Percentiles rank a stretch among this genome's conserved stretches.
phyloP scores from a whole-genome alignment of 2,797 vertebrate species.

The Phylloscopus collybita region DNA sequence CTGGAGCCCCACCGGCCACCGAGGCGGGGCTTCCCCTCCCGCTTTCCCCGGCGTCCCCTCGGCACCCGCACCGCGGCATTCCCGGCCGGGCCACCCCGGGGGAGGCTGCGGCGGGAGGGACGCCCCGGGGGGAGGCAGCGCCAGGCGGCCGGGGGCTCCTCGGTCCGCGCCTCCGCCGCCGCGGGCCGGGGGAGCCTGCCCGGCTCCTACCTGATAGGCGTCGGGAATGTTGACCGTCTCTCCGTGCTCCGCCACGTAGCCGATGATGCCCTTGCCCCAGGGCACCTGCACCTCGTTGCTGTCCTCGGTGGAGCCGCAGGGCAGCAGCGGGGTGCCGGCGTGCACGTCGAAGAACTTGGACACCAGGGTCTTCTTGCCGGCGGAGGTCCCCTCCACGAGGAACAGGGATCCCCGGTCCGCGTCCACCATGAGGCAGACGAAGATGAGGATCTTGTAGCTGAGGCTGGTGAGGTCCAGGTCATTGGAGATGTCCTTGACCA shows the following conservation, averaged over 20 bases:
- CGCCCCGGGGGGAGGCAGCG: neutral
- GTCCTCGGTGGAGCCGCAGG: slow-evolving; percentile 86
- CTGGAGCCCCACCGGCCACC: neutral
- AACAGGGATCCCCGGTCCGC: slow-evolving; percentile 96
- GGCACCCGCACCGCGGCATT: neutral
- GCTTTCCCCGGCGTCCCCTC: neutral
- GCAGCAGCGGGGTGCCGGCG: slow-evolving; percentile 92
- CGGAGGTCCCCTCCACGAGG: slow-evolving; percentile 88
- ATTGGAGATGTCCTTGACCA: slow-evolving; percentile 99
- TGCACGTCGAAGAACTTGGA: slow-evolving; percentile 99
- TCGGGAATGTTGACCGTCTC: slow-evolving; percentile 97
- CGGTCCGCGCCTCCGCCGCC: neutral
- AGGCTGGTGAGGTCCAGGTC: slow-evolving; percentile 95
- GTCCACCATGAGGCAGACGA: slow-evolving; percentile 98
- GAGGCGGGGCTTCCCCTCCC: too few species aligned
- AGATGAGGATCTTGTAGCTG: slow-evolving; percentile 97
- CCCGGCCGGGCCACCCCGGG: neutral
- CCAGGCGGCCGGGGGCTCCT: neutral
- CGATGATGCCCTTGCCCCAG: slow-evolving; percentile 98
- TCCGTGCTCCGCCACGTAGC: slow-evolving; percentile 96
- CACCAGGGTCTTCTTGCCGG: slow-evolving; percentile 94
- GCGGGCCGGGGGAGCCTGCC: neutral
- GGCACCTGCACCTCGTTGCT: slow-evolving; percentile 96
- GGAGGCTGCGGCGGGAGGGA: neutral
- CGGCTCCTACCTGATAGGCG: slow-evolving; percentile 91